Evolutionary conservation across 2,888 invertebrate genomes (phyloP).

Genomic region (Drosophila histrio): DNA sequence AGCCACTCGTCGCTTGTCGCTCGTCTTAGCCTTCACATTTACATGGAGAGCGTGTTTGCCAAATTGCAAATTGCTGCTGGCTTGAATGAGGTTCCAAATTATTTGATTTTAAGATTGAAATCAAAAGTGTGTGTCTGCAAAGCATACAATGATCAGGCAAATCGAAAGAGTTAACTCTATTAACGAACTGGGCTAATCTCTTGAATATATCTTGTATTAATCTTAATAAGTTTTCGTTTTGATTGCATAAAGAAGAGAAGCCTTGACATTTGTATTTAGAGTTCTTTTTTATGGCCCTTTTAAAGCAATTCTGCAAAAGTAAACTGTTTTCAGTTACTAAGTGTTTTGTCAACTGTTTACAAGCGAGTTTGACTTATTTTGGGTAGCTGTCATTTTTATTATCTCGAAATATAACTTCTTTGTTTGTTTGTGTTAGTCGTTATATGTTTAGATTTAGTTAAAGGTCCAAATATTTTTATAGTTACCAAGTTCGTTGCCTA

Average conservation of each 20-base stretch:
- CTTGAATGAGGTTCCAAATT: slow-evolving; percentile 28
- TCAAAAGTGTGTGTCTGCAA: slow-evolving; percentile 6
- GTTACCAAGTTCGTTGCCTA: not conserved
- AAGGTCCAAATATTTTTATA: too few relatives aligned
- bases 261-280: slow-evolving; percentile 40
- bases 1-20: slow-evolving; percentile 7
- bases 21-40: slow-evolving; percentile 65
- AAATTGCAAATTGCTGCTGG: slow-evolving; percentile 26
- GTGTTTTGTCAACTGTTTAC: not conserved
- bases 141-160: slow-evolving; percentile 24
- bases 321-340: not conserved
- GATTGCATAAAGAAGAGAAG: not conserved
- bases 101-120: slow-evolving; percentile 22
- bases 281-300: not conserved
- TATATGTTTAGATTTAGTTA: too few relatives aligned
- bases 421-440: too few relatives aligned
- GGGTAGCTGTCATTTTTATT: too few relatives aligned
- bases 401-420: too few relatives aligned
- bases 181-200: slow-evolving; percentile 43
- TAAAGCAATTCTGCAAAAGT: not conserved
- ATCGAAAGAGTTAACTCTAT: slow-evolving; percentile 11
- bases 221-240: slow-evolving; percentile 13
- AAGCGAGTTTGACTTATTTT: too few relatives aligned
- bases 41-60: slow-evolving; percentile 9
- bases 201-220: slow-evolving; percentile 20